These are phyloP conservation scores for Eueides isabella DNA, from an alignment of 1,140 invertebrate genomes.

Conservation along the genomic window DNA sequence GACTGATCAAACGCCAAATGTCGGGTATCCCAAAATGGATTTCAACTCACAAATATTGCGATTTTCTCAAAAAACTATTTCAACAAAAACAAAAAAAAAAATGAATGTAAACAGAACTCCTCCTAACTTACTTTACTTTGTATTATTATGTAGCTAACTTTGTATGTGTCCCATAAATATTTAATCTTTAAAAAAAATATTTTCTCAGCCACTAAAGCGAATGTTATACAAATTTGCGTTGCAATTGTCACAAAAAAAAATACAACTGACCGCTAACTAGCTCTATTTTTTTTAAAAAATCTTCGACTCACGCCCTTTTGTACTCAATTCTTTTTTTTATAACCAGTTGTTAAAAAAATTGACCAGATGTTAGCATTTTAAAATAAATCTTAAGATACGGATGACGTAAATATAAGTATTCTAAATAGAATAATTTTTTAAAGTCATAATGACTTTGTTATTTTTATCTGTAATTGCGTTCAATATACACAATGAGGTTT, in stretches of 20 bases:
- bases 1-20: too few relatives aligned
- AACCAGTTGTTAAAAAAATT: background rate
- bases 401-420: background rate
- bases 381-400: background rate
- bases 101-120: background rate
- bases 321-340: conserved; percentile 5
- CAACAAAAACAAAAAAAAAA: background rate
- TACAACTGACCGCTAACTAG: conserved; percentile 68
- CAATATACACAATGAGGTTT: background rate
- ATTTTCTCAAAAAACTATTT: background rate
- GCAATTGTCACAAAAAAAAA: conserved; percentile 51
- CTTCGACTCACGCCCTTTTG: conserved; percentile 56
- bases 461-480: conserved; percentile 4
- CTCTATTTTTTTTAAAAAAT: conserved; percentile 47
- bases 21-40: too few relatives aligned
- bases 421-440: too few relatives aligned
- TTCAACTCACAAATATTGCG: too few relatives aligned
- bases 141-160: background rate
- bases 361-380: background rate
- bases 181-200: conserved; percentile 56
- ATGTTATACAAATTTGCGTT: conserved; percentile 63
- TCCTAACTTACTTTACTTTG: background rate
- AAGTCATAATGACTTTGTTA: background rate
- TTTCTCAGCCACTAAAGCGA: conserved; percentile 59
- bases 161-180: conserved; percentile 46